Conservation (phyloP, 2,113 vertebrate species). For the Antigone vipio region DNA sequence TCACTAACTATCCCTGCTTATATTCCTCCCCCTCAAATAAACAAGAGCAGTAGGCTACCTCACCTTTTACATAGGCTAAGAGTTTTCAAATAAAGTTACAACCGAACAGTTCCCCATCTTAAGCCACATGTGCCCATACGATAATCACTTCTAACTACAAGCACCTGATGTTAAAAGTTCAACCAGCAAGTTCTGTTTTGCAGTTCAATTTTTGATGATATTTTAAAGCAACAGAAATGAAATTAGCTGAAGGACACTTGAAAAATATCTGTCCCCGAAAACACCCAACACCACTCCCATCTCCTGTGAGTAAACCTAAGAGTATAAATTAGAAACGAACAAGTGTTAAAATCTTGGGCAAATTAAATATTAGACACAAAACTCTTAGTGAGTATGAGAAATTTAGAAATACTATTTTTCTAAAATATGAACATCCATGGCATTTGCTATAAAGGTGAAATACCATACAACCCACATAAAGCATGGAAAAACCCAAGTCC, state of each 20-base stretch:
- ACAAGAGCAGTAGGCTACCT: background rate
- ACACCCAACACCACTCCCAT: background rate
- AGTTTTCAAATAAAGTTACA: background rate
- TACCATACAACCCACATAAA: background rate
- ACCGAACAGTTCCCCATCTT: background rate
- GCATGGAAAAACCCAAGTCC: background rate
- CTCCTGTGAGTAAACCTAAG: background rate
- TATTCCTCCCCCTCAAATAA: rapidly evolving
- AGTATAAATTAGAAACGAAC: background rate
- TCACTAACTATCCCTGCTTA: background rate
- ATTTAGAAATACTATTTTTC: background rate
- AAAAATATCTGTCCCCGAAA: background rate
- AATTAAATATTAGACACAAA: background rate
- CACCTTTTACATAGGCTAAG: background rate
- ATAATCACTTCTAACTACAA: background rate
- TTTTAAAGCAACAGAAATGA: background rate
- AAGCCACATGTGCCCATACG: rapidly evolving
- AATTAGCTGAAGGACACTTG: background rate
- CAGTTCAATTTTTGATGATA: background rate
- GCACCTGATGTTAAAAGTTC: background rate
- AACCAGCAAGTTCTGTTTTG: background rate
- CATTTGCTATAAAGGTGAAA: background rate
- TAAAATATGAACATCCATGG: background rate
- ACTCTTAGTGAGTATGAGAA: background rate
- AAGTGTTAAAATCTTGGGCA: background rate